Base-by-base conservation (phyloP, 2,888 invertebrate genomes). In the Trichacis sp. region DNA sequence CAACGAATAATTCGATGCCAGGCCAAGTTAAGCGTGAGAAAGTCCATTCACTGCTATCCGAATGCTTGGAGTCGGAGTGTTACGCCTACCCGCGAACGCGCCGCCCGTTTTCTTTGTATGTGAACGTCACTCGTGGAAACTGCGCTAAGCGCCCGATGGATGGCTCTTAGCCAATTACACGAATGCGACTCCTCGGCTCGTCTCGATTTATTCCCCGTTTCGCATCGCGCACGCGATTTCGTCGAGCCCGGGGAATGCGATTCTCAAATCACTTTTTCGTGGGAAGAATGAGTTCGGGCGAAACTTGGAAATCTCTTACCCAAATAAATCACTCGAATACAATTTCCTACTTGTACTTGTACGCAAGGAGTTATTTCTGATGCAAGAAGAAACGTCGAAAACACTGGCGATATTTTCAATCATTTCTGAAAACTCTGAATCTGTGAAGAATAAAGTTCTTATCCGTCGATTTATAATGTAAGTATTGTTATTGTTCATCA, bases 1-100 rank as follows among this genome's bases (percentile, higher is more conserved):
- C 64, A 64, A 61, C 61, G 66, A 66, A 69, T 69, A 69, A 69
- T 69, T 66, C 53, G 56, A 62, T 58, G 45, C 33, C 61, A 66
- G 66, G 53, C 63, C 58, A 53, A 62, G 46, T 68, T 69, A 70
- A 72, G 73, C 74, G 74, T 74, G 74, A 74, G 74, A 74, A 74
- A 74, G 73, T 74, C 67, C 73, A 73, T 74, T 74, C 74, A 73
- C 74, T 69, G 71, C 74, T 69, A 70, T 57, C 46, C 64, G 62
- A 63, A 57, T 69, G 64, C 62, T 64, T 61, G n/a, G n/a, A n/a
- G n/a, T n/a, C n/a, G 58, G 53, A 64, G 70, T 67, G 64, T 70
- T 70, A 70, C 70, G 67, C 70, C 70, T 70, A 70, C 70, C 65
- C 67, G 70, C 64, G 67, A 70, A 68, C 64, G 70, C 60, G 61